Base-by-base conservation (phyloP, 2,888 invertebrate genomes). In the Brenthis daphne region DNA sequence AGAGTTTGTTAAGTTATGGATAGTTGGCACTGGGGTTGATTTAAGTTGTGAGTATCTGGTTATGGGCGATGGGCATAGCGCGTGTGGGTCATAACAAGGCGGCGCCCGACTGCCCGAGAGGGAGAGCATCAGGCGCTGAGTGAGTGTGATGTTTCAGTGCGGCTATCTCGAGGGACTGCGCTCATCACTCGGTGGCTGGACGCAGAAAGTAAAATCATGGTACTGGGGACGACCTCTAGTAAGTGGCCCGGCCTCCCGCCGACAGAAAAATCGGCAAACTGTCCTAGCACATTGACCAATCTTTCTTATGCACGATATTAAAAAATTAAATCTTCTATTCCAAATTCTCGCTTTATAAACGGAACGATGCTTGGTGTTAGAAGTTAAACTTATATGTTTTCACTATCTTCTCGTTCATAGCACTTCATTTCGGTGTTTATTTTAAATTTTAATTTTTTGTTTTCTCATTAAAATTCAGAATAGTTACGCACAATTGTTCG, bases 191-290 rank as follows among this genome's bases (percentile, higher is more conserved):
- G 97, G 97, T 95, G 97, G 97, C 95, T 96, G 97, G 95, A 97
- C 97, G 94, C 97, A 97, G 96, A 97, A 97, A 96, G 97, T 97
- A 94, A 97, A 97, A 95, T 97, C 97, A 94, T 97, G 97, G 97
- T 97, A 97, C 96, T 97, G 97, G 97, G 97, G 97, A 95, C 96
- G 97, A 95, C 97, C 97, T 96, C 96, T 97, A 95, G 97, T 97
- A 97, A 97, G 97, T 97, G 94, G 85, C 88, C 87, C 88, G 89
- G 87, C 86, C 85, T 85, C 84, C 81, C 82, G 84, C 84, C 87
- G 85, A 84, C 85, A 84, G 83, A 86, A 83, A 83, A 84, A 85
- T 82, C 89, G 85, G 85, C 87, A 83, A 88, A 83, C 84, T 84
- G 88, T 88, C 90, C 88, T 92, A 90, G 91, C 92, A 92, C 92